These are phyloP conservation scores for Smithornis capensis DNA, from an alignment of 2,113 vertebrate genomes.

Conservation along the genomic window DNA sequence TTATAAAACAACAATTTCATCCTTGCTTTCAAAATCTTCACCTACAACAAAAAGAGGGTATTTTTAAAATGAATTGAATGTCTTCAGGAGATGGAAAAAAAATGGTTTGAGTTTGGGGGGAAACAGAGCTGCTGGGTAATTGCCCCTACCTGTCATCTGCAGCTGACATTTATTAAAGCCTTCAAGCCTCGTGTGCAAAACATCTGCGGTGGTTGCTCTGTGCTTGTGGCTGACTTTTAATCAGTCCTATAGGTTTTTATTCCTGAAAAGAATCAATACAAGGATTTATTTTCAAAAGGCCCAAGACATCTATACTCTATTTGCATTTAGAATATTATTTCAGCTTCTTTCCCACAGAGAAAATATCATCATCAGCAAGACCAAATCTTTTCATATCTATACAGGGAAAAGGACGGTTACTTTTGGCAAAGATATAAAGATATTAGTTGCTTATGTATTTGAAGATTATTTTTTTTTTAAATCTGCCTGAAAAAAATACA, in stretches of 20 bases:
- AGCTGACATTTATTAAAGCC: neutral
- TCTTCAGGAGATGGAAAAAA: neutral
- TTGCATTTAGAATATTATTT: constrained; percentile 50
- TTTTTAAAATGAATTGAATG: neutral
- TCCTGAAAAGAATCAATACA: constrained; percentile 42
- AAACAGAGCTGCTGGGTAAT: neutral
- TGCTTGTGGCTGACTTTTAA: neutral
- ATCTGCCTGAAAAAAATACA: neutral
- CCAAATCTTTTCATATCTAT: constrained; percentile 34
- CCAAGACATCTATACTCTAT: constrained; percentile 50
- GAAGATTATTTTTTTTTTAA: neutral
- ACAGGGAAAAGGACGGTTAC: constrained; percentile 1
- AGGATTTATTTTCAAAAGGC: constrained; percentile 52
- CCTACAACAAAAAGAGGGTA: neutral
- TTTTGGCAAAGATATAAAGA: constrained; percentile 36
- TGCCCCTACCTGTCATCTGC: neutral
- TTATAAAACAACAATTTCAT: constrained; percentile 5
- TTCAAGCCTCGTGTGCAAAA: neutral
- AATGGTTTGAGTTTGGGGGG: neutral
- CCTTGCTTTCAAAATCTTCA: neutral
- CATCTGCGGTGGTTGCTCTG: neutral
- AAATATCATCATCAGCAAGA: constrained; percentile 54
- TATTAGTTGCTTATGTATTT: neutral
- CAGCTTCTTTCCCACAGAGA: constrained; percentile 50
- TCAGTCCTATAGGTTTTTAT: neutral